These are phyloP conservation scores for Diplodus sargus DNA, from an alignment of 2,797 vertebrate species.

Conservation along the genomic window DNA sequence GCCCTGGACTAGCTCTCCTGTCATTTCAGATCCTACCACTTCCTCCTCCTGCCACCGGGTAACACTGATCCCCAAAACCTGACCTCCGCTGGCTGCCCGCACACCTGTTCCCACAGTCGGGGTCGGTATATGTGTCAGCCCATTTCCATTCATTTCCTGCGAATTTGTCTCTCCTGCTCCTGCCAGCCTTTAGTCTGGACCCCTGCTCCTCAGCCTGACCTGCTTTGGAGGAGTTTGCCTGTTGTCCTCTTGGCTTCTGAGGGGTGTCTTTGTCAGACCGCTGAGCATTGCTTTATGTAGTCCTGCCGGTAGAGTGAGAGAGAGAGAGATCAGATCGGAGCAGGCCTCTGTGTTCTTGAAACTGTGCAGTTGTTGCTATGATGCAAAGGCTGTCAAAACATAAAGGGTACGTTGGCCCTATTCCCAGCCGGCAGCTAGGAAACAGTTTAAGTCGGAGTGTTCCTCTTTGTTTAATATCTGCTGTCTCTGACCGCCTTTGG, in stretches of 20 bases:
- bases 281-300: too few species aligned
- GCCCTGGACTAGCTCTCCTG: background rate
- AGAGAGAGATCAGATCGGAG: too few species aligned
- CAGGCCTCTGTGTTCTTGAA: background rate
- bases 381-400: slow-evolving; percentile 18
- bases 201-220: background rate
- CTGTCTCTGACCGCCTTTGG: slow-evolving; percentile 22
- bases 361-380: background rate
- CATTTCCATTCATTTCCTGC: background rate
- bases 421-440: slow-evolving; percentile 2
- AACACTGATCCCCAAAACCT: background rate
- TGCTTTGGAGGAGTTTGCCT: background rate
- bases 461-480: slow-evolving; percentile 47
- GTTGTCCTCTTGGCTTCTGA: background rate
- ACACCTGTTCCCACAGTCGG: background rate
- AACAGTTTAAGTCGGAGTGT: slow-evolving; percentile 2
- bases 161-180: background rate
- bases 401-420: background rate
- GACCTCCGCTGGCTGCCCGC: background rate
- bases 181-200: background rate
- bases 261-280: too few species aligned
- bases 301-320: background rate
- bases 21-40: background rate
- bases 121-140: background rate
- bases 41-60: background rate